Evolutionary conservation across 2,797 vertebrate species (phyloP), one percentile per base, ranked within the genome.

Genomic region (Syndactyla subalaris): DNA sequence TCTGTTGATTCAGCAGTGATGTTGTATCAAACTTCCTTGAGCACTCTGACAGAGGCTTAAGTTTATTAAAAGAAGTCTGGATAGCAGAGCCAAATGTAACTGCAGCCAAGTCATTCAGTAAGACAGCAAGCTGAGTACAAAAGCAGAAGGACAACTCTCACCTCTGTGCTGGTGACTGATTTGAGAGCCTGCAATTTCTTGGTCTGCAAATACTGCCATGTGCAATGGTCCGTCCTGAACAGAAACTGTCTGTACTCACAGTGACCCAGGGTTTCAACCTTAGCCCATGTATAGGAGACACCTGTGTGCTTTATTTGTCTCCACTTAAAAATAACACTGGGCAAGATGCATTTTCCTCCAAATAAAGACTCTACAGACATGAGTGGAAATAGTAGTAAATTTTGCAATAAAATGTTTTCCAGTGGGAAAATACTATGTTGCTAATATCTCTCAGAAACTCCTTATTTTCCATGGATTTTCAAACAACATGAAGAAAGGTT

Each of bases 1-100:
- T 95, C 88, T 94, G 92, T 94, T 92, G 93, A 92, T 76, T 93
- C 94, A 96, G 94, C 90, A 91, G 24, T 27, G 88, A 87, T 89
- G 92, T 85, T 4, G 1, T 89, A 92, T 91, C 92, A 92, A 91
- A 79, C 71, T 63, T 89, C 67, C 71, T 78, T 68, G 78, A 95
- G 86, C 63, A 57, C 41, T 85, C 71, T 15, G 75, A 85, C 6
- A 7, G 67, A 84, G 66, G 46, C 67, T 91, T 71, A 67, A 89
- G 90, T 95, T 95, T 95, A 92, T 96, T 95, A 88, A 95, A 90
- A 94, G 87, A 91, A 72, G 71, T 55, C 90, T 49, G 57, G 67
- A 43, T 27, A 82, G 34, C 52, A 67, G 57, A 89, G 80, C 94
- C 95, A 95, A 95, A 61, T 80, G 89, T 46, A 76, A 52, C 63